Base-by-base conservation (phyloP, 2,113 vertebrate species). In the Petaurus breviceps region DNA sequence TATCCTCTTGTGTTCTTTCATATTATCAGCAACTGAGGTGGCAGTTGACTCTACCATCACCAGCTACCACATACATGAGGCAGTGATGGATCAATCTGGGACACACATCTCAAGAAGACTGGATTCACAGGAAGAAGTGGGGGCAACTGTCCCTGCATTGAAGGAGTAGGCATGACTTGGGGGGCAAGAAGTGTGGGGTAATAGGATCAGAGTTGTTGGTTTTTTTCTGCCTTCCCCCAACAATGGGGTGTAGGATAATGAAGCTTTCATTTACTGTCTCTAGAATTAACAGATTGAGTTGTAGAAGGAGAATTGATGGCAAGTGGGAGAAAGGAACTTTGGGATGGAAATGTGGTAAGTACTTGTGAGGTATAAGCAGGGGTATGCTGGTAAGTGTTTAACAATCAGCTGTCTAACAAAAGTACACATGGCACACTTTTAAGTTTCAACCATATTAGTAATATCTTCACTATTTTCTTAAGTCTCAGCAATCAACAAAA, bases 21-120 rank as follows among this genome's bases (percentile, higher is more conserved):
- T 50, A 94, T 43, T 90, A 31, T 89, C 57, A 93, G 93, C 43
- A 93, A 6, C 11, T 54, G 94, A 26, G 50, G 14, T 77, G 84
- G 5, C 50, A n/a, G 51, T 31, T 57, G 22, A 94, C 84, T 95
- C 95, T 90, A 52, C 92, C 90, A 89, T 37, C 92, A 57, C 22
- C 52, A 93, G 37, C 37, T 91, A 43, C 19, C 47, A 92, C 0
- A 91, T 8, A 10, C 8, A 91, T 84, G 92, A 96, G 93, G 90
- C 43, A 93, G 54, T 91, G 94, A 28, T 90, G 10, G 4, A 0
- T 84, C 43, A 43, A 84, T 43, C 16, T 89, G 47, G 46, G 23
- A 43, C n/a, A 84, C n/a, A 84, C 6, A 77, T 43, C n/a, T 84
- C 68, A 84, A 84, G 22, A 23, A 28, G 50, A 8, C 46, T 46